phyloP scores from a whole-genome alignment of 1,140 invertebrate species.

The Monochamus saltuarius region DNA sequence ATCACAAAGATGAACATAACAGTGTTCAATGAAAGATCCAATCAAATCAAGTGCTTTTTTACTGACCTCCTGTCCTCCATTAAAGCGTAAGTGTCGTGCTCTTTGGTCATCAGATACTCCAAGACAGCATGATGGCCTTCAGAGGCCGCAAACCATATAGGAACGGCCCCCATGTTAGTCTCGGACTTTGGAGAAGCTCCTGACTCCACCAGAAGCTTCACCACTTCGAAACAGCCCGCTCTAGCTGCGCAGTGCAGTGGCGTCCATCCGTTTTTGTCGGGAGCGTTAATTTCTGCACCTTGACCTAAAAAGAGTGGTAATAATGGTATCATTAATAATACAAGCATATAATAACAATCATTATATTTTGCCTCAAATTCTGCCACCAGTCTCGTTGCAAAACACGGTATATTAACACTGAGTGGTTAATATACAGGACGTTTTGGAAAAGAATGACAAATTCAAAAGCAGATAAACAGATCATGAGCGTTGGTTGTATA shows the following conservation, averaged over 20 bases:
- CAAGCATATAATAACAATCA: too few species aligned
- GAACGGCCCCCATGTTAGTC: slow-evolving; percentile 90
- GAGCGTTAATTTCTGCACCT: slow-evolving; percentile 96
- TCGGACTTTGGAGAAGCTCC: slow-evolving; percentile 92
- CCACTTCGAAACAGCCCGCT: slow-evolving; percentile 92
- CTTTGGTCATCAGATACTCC: slow-evolving; percentile 94
- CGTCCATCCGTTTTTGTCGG: slow-evolving; percentile 97
- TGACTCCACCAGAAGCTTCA: slow-evolving; percentile 91
- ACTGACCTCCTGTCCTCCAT: slow-evolving; percentile 89
- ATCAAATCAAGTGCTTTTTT: background rate
- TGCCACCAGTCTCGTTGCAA: too few species aligned
- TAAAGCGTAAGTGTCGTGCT: slow-evolving; percentile 93
- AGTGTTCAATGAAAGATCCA: too few species aligned
- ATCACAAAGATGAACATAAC: background rate
- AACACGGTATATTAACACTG: too few species aligned
- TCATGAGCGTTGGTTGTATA: too few species aligned
- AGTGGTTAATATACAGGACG: too few species aligned
- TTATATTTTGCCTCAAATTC: too few species aligned
- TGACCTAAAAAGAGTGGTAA: slow-evolving; percentile 60
- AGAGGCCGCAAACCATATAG: slow-evolving; percentile 95
- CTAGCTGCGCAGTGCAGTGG: slow-evolving; percentile 94
- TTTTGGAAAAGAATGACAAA: too few species aligned
- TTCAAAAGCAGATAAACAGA: too few species aligned
- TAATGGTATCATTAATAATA: too few species aligned
- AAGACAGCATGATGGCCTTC: slow-evolving; percentile 95